Conservation (phyloP, 2,797 vertebrate species). For the Pangasius krempfi region DNA sequence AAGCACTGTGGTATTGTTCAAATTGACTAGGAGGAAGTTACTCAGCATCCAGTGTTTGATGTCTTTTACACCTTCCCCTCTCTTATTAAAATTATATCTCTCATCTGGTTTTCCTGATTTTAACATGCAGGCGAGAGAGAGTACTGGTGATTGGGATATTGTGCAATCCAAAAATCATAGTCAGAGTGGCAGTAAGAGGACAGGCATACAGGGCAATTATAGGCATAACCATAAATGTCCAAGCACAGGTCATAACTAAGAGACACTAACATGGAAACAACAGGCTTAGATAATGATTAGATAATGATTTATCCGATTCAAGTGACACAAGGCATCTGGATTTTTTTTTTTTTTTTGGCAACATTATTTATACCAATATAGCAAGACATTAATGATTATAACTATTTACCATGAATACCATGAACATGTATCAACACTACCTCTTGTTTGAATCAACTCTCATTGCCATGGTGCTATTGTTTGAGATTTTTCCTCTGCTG, state of each 20-base stretch:
- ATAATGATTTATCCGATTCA: not conserved
- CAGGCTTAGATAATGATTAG: not conserved
- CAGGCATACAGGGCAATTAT: not conserved
- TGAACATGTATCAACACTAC: not conserved
- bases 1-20: not conserved
- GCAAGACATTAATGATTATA: not conserved
- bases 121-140: not conserved
- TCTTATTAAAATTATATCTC: not conserved
- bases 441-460: not conserved
- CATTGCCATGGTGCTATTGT: not conserved
- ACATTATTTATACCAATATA: not conserved
- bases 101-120: not conserved
- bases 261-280: not conserved
- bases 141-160: not conserved
- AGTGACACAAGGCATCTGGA: too few species aligned
- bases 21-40: not conserved
- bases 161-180: not conserved
- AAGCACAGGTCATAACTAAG: not conserved
- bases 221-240: not conserved
- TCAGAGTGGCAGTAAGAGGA: not conserved
- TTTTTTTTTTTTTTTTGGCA: not conserved
- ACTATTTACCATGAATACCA: not conserved
- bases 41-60: not conserved
- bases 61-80: not conserved
- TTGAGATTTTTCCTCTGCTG: not conserved